Percentiles rank a stretch among this genome's conserved stretches.
phyloP scores from a whole-genome alignment of 2,113 vertebrate species.

The Brienomyrus longianalis region DNA sequence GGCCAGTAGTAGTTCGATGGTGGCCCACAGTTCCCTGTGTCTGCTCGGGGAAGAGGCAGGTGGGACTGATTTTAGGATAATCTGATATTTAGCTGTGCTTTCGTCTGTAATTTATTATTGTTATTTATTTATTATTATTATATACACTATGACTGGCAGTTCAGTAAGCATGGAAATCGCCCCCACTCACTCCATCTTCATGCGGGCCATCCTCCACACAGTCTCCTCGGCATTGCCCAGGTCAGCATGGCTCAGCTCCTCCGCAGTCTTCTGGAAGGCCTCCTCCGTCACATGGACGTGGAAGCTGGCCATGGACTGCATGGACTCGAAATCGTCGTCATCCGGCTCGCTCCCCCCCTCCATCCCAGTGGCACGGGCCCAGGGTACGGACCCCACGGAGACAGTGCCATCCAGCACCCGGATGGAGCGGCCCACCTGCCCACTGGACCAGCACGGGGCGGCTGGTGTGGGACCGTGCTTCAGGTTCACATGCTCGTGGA shows the following conservation, averaged over 20 bases:
- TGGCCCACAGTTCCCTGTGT: slow-evolving; percentile 51
- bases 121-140: no score
- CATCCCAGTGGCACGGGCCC: background rate
- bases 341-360: slow-evolving; percentile 10
- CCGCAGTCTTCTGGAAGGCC: slow-evolving; percentile 40
- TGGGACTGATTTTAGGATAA: background rate
- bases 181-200: slow-evolving; percentile 49
- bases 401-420: slow-evolving; percentile 40
- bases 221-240: slow-evolving; percentile 40
- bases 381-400: slow-evolving; percentile 10
- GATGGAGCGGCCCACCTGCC: slow-evolving; percentile 23
- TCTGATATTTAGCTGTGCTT: background rate
- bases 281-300: slow-evolving; percentile 36
- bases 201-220: slow-evolving; percentile 43
- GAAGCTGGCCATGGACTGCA: slow-evolving; percentile 35
- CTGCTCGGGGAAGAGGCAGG: slow-evolving; percentile 39
- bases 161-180: background rate
- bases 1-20: slow-evolving; percentile 63
- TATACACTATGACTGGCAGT: background rate
- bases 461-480: background rate
- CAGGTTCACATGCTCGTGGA: background rate
- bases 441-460: background rate
- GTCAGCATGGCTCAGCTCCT: slow-evolving; percentile 38
- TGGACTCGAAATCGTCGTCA: slow-evolving; percentile 29
- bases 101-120: background rate